Base-by-base conservation (phyloP, 1,140 invertebrate species). In the Oppia nitens region DNA sequence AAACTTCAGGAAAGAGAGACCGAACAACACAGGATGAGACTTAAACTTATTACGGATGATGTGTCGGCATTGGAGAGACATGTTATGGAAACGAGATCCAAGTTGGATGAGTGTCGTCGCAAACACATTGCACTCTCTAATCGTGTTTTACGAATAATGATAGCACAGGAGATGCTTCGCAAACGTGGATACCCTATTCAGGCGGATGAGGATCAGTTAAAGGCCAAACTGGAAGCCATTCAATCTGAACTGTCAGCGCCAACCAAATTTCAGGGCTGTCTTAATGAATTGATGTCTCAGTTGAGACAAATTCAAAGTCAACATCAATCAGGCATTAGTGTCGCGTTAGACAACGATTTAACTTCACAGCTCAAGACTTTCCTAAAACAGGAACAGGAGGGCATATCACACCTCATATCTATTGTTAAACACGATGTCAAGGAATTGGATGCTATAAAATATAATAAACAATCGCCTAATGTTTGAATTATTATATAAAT, bases 231-330 rank as follows among this genome's bases (percentile, higher is more conserved):
- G 12, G 87, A 94, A 73, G 79, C 82, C 51, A 79, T 94, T 69
- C 82, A 88, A 54, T 78, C 82, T 0, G 84, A 92, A 67, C 78
- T 96, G 1, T 85, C 86, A 62, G 83, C 87, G 12, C 90, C 90
- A 12, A 91, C 87, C 53, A 85, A 93, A 66, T 92, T 89, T 65
- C 91, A 91, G 73, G 85, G 86, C 45, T 81, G 87, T 62, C 77
- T 95, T 27, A 91, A 87, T 68, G 90, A 94, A 74, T 73, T 95
- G 62, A 76, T 92, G 58, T 87, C 87, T 23, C 85, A 88, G 60
- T 81, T 91, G 63, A 74, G 86, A 63, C 60, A 63, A 47, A 82
- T 91, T 75, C 84, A 88, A 65, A 76, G 76, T 64, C 78, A 81
- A 56, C 71, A 76, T 57, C 59, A 56, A 26, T 72, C 68, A 67